Evolutionary conservation across 2,113 vertebrate genomes (phyloP).

Genomic region (Butorides virescens): DNA sequence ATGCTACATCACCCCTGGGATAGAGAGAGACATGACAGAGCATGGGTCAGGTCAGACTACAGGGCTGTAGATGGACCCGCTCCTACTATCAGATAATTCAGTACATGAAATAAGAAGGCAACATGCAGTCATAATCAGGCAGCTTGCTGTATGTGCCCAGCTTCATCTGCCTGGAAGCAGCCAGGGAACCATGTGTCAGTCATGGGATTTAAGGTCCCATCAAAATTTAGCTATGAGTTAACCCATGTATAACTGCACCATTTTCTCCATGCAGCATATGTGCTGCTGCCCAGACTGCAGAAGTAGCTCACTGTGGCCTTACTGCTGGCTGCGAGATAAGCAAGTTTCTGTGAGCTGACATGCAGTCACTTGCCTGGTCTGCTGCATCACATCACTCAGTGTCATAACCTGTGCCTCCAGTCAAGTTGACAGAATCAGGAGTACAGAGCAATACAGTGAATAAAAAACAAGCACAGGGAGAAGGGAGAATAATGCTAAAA

Average conservation of each 20-base stretch:
- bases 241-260: accelerated
- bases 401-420: background rate
- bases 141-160: background rate
- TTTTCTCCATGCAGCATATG: background rate
- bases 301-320: background rate
- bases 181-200: background rate
- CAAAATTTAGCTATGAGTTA: background rate
- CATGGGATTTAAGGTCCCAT: background rate
- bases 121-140: background rate
- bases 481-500: background rate
- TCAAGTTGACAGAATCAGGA: background rate
- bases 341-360: background rate
- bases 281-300: background rate
- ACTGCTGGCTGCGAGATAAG: background rate
- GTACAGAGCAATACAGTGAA: background rate
- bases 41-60: background rate
- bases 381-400: background rate
- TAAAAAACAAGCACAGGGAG: background rate
- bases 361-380: background rate
- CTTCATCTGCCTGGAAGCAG: background rate
- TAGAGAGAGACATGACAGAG: background rate
- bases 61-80: background rate
- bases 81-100: background rate
- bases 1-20: background rate
- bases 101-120: background rate